A percentile compares a stretch with the other conserved stretches of the same genome.
Conservation (phyloP, 1,140 invertebrate genomes). For the Bursaphelenchus mucronatus region DNA sequence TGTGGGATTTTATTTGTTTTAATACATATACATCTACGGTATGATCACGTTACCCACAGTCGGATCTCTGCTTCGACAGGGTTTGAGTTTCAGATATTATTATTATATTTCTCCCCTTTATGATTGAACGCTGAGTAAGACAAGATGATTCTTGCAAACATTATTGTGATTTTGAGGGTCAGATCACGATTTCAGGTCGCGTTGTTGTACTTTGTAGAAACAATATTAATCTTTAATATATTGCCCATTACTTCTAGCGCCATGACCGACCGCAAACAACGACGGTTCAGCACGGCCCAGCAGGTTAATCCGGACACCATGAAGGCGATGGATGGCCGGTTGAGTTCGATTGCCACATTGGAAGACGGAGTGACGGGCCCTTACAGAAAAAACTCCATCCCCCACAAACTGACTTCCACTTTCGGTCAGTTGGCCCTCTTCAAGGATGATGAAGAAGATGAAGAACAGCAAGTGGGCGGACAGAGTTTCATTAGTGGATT, state of each 20-base stretch:
- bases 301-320: conserved; percentile 34
- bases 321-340: conserved; percentile 21
- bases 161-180: no score
- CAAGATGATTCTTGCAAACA: no score
- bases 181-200: no score
- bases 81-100: no score
- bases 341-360: conserved; percentile 18
- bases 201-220: no score
- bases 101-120: no score
- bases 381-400: conserved; percentile 20
- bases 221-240: no score
- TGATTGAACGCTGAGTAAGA: no score
- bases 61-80: no score
- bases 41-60: no score
- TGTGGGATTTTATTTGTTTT: background rate
- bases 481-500: conserved; percentile 52
- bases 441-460: conserved; percentile 55
- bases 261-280: conserved; percentile 46
- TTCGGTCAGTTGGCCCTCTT: conserved; percentile 54
- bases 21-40: background rate
- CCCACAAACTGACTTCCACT: conserved; percentile 38
- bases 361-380: conserved; percentile 22
- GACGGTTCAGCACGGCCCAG: conserved; percentile 48
- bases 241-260: background rate
- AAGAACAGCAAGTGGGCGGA: conserved; percentile 18